Base-by-base conservation (phyloP, 2,888 invertebrate genomes). In the Andrena camellia region DNA sequence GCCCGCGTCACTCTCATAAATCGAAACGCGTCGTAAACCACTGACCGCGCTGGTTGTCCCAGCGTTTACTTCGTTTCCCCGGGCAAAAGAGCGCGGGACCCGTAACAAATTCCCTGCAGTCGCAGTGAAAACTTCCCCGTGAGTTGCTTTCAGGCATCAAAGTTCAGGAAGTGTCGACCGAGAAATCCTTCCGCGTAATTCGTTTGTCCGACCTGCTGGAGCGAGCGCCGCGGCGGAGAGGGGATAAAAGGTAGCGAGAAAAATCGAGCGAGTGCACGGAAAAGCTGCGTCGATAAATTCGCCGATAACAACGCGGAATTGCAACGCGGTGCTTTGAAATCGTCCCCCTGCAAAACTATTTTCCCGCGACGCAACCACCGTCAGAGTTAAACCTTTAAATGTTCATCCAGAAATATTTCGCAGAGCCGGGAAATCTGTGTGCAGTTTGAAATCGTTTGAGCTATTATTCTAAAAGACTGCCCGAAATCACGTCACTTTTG, bases 71-170 rank as follows among this genome's bases (percentile, higher is more conserved):
- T 71, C 48, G 52, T 63, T 74, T 57, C 52, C 26, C 4, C 2
- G 20, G 54, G 31, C 20, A 70, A 68, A 20, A 29, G 71, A 48
- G 52, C 35, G 50, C 20, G 31, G 52, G 71, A 64, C 57, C 31
- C 78, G 74, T 75, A 74, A 83, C 74, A 84, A 83, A 84, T 84
- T 71, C 70, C 33, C 31, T n/a, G 26, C 67, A 33, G 66, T 71
- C 63, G 62, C 62, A 60, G 67, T n/a, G 80, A 50, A 71, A 78
- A 84, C 63, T 74, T 83, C 42, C 7, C 67, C 29, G 20, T 3
- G 67, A 63, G 82, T 70, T 62, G 20, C 48, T 78, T 54, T 42
- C 62, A 63, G 75, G 78, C 70, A 83, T 83, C 73, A 67, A 64
- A 83, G 70, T 78, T 83, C 70, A 74, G 52, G 62, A 78, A 83